Percentiles rank a stretch among this genome's conserved stretches.
These are phyloP conservation scores for Criorhina ranunculi DNA, from an alignment of 2,888 invertebrate genomes.

Conservation along the genomic window DNA sequence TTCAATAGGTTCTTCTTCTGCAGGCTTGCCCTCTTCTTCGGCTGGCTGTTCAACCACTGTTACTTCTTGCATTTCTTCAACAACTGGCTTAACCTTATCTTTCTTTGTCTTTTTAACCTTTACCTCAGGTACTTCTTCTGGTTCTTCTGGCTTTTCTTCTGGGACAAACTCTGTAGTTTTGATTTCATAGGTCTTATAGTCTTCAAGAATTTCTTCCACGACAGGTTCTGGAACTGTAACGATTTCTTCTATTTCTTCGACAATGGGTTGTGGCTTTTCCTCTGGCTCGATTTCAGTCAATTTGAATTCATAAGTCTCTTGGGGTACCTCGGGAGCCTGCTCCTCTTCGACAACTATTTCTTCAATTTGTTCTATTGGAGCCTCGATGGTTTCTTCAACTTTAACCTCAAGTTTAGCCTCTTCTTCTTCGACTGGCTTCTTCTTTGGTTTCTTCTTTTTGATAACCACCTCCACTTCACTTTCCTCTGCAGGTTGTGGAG, in stretches of 20 bases:
- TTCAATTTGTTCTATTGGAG: conserved; percentile 67
- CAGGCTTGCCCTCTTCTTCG: conserved; percentile 53
- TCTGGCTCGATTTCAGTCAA: conserved; percentile 80
- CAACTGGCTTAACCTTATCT: conserved; percentile 57
- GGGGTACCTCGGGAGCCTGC: conserved; percentile 60
- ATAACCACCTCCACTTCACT: conserved; percentile 72
- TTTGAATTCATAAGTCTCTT: conserved; percentile 78
- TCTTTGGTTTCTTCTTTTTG: conserved; percentile 80
- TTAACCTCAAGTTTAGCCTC: conserved; percentile 76
- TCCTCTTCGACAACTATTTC: conserved; percentile 76
- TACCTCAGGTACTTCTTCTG: conserved; percentile 76
- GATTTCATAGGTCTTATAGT: conserved; percentile 80
- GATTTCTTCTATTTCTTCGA: conserved; percentile 78
- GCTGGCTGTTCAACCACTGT: conserved; percentile 76
- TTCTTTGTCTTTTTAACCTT: conserved; percentile 79
- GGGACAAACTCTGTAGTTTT: conserved; percentile 79
- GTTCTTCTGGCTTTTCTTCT: conserved; percentile 74
- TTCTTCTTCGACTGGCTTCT: conserved; percentile 80
- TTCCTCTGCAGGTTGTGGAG: conserved; percentile 76
- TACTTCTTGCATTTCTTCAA: conserved; percentile 65
- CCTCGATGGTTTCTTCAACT: conserved; percentile 79
- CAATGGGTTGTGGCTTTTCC: conserved; percentile 78
- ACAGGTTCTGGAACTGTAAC: conserved; percentile 58
- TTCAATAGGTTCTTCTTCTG: conserved; percentile 77
- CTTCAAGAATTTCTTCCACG: conserved; percentile 76